Evolutionary conservation across 2,888 invertebrate genomes (phyloP).

Genomic region (Lobophora halterata): DNA sequence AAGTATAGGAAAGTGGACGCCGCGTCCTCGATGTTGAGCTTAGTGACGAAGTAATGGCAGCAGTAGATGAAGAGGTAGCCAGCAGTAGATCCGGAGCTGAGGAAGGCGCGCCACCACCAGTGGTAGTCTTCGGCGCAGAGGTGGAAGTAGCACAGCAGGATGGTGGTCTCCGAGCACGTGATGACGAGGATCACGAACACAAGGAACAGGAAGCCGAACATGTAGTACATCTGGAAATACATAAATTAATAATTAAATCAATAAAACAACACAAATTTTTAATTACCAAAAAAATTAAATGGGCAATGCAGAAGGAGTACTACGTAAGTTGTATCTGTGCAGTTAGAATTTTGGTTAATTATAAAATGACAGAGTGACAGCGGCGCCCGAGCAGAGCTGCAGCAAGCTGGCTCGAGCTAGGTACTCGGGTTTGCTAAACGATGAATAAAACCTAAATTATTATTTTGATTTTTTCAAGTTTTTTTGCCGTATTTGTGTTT

Average conservation of each 20-base stretch:
- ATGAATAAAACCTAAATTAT: too few species aligned
- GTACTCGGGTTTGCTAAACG: too few species aligned
- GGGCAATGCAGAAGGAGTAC: too few species aligned
- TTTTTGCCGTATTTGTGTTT: too few species aligned
- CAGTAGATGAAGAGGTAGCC: slow-evolving; percentile 98
- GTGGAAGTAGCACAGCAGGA: slow-evolving; percentile 99
- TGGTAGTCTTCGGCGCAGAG: slow-evolving; percentile 99
- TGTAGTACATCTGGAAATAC: slow-evolving; percentile 95
- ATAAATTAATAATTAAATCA: neutral
- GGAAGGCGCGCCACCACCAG: slow-evolving; percentile 99
- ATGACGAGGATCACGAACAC: slow-evolving; percentile 98
- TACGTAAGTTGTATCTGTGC: too few species aligned
- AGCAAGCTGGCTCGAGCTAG: too few species aligned
- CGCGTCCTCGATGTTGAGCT: slow-evolving; percentile 95
- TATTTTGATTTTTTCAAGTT: too few species aligned
- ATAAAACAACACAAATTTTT: too few species aligned
- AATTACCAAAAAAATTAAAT: too few species aligned
- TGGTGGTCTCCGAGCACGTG: slow-evolving; percentile 99
- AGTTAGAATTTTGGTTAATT: too few species aligned
- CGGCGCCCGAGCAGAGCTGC: too few species aligned
- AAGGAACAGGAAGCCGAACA: slow-evolving; percentile 99
- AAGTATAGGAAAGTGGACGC: slow-evolving; percentile 98
- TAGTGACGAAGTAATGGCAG: slow-evolving; percentile 98
- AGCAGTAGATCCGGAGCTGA: slow-evolving; percentile 98
- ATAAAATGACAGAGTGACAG: too few species aligned